Evolutionary conservation across 1,140 invertebrate species (phyloP).

Genomic region (Harpegnathos saltator): DNA sequence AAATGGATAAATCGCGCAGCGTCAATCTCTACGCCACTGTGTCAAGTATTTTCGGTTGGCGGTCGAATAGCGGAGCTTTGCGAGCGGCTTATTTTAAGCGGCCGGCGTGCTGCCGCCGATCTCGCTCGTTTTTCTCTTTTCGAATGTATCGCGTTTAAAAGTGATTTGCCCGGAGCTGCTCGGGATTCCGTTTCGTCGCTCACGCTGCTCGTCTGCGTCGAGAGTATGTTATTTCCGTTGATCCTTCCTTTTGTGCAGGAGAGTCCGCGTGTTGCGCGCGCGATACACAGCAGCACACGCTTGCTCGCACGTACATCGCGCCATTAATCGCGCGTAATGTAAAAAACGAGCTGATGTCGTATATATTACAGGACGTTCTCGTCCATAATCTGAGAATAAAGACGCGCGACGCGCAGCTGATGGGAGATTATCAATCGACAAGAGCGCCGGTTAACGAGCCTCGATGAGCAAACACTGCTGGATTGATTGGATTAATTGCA

Average conservation of each 20-base stretch:
- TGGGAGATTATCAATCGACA: too few species aligned
- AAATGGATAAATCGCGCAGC: too few species aligned
- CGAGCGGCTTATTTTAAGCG: too few species aligned
- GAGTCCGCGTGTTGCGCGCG: background rate
- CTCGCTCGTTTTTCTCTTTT: background rate
- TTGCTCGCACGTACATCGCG: too few species aligned
- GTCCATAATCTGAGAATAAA: slow-evolving; percentile 14
- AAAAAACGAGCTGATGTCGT: background rate
- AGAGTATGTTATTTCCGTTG: background rate
- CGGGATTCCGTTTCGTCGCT: background rate
- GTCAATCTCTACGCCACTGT: too few species aligned
- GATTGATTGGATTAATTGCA: too few species aligned
- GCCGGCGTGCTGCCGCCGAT: too few species aligned
- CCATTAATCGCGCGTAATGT: background rate
- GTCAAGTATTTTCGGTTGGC: too few species aligned
- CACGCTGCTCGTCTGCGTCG: background rate
- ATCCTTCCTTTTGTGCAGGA: background rate
- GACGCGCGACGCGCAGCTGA: too few species aligned
- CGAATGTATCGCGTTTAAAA: background rate
- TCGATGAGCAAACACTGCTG: too few species aligned
- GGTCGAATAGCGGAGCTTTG: too few species aligned
- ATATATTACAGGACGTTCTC: background rate
- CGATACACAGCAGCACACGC: background rate
- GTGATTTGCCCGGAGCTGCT: background rate
- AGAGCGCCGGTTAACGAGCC: too few species aligned